Evolutionary conservation across 2,888 invertebrate species (phyloP).

Genomic region (Coenonympha arcania): DNA sequence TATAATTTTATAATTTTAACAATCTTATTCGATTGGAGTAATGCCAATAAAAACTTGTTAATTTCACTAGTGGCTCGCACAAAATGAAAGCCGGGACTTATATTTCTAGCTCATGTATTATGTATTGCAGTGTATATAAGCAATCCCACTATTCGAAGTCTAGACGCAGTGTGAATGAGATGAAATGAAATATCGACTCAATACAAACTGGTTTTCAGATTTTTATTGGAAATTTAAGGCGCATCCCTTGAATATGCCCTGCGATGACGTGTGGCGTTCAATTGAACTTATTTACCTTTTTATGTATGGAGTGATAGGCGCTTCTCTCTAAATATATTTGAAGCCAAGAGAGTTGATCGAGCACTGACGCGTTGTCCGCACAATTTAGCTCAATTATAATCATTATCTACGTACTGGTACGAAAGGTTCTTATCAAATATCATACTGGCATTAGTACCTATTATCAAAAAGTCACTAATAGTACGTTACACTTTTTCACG

Average conservation of each 20-base stretch:
- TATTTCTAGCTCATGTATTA: conserved; percentile 66
- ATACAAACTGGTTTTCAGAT: conserved; percentile 41
- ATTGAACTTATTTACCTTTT: conserved; percentile 19
- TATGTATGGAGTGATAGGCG: conserved; percentile 5
- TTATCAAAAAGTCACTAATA: too few species aligned
- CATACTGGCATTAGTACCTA: too few species aligned
- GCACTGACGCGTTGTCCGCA: background rate
- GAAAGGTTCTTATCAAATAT: too few species aligned
- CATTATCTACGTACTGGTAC: too few species aligned
- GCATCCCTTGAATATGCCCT: conserved; percentile 28
- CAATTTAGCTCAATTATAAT: too few species aligned
- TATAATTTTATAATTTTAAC: conserved; percentile 25
- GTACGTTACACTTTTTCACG: too few species aligned
- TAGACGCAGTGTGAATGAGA: conserved; percentile 61
- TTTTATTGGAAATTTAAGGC: conserved; percentile 38
- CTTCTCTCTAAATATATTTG: conserved; percentile 7
- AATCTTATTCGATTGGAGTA: conserved; percentile 42
- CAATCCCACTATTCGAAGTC: conserved; percentile 58
- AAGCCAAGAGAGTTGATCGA: background rate
- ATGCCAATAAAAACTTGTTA: conserved; percentile 66
- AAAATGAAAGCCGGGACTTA: conserved; percentile 55
- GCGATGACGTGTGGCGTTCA: conserved; percentile 17
- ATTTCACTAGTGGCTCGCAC: conserved; percentile 56
- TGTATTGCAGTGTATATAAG: conserved; percentile 55
- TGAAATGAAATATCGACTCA: conserved; percentile 55